Evolutionary conservation across 2,113 vertebrate genomes (phyloP), one percentile per base, ranked within the genome.

Genomic region (Solea senegalensis): DNA sequence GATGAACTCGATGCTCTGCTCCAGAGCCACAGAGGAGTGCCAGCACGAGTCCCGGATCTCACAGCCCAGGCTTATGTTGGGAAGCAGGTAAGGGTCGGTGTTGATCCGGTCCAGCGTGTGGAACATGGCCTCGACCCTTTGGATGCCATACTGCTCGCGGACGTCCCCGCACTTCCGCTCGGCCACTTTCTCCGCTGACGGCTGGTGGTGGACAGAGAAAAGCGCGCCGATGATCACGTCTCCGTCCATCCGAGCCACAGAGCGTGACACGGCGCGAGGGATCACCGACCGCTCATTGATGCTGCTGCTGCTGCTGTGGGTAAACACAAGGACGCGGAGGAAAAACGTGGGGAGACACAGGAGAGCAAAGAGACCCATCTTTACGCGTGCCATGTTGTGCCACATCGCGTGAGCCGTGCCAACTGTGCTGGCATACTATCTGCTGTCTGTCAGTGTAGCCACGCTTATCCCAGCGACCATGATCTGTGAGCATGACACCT

Each of bases 1-100:
- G 74, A 99, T 99, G 83, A 99, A 99, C 91, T 99, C 98, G 28
- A 99, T 99, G 91, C 98, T 99, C 88, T 99, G 98, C 85, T 99
- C 98, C 89, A 99, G 90, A 60, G 98, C 98, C 67, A 99, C 98
- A 0, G 97, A 98, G 0, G 98, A 99, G 81, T 99, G 96, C 98
- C 98, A 99, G 87, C 98, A 99, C 27, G 98, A 99, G 90, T 99
- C 98, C 57, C 98, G 92, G 87, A 99, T 96, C 94, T 99, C 98
- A 44, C 97, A 99, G 85, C 98, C 98, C 82, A 99, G 91, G 10
- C 95, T 98, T 89, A 99, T 96, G 80, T 99, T 98, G 72, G 97
- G 97, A n/a, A 99, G 92, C 67, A 99, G 92, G 48, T 95, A 66
- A 0, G 94, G 96, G 88, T 99, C 96, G 0, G 95, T 81, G 28